phyloP scores from a whole-genome alignment of 2,113 vertebrate genomes.

The Mirza zaza region DNA sequence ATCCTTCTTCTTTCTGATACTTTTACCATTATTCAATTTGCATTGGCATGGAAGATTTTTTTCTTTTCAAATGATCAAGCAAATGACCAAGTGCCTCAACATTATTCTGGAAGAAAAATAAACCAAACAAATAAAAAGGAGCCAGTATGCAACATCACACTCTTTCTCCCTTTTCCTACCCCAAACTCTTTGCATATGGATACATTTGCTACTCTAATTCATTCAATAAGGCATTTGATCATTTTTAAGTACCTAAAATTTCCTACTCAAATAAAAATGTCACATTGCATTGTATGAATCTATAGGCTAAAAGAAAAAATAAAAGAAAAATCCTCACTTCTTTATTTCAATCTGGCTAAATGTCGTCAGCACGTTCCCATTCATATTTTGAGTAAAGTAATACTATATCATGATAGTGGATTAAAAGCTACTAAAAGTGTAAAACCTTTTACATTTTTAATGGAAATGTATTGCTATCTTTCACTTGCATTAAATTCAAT shows the following conservation, averaged over 20 bases:
- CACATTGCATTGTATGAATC: neutral
- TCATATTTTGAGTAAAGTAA: neutral
- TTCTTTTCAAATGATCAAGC: neutral
- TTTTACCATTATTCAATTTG: neutral
- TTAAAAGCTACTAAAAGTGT: slow-evolving; percentile 1
- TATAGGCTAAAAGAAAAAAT: neutral
- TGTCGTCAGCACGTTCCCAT: neutral
- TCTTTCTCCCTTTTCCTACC: neutral
- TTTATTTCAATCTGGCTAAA: neutral
- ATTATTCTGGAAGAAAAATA: neutral
- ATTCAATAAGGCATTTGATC: neutral
- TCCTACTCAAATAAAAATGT: slow-evolving; percentile 2
- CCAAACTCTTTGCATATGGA: neutral
- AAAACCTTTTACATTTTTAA: neutral
- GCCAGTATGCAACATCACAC: neutral
- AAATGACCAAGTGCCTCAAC: neutral
- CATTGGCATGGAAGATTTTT: neutral
- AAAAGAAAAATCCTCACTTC: neutral
- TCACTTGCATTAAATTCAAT: neutral
- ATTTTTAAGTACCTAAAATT: neutral
- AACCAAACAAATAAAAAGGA: neutral
- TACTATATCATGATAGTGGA: neutral
- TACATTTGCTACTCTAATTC: neutral
- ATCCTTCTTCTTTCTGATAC: neutral
- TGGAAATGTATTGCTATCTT: neutral